Evolutionary conservation across 2,797 vertebrate genomes (phyloP).

Genomic region (Australoheros facetus): DNA sequence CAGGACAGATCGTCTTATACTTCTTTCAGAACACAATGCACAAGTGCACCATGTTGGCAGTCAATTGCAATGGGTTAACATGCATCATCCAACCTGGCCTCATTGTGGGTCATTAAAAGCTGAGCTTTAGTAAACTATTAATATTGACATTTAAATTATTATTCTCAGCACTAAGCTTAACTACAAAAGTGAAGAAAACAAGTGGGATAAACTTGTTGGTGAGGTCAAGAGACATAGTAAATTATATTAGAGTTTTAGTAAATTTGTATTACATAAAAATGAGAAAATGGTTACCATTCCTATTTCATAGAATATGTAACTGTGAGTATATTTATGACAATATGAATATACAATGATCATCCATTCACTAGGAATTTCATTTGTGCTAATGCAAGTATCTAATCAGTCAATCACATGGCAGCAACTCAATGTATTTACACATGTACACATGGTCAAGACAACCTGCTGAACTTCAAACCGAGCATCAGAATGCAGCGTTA

Average conservation of each 20-base stretch:
- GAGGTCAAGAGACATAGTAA: not conserved
- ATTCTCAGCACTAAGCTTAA: not conserved
- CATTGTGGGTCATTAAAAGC: not conserved
- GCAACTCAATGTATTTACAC: not conserved
- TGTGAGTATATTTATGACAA: not conserved
- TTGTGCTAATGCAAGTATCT: not conserved
- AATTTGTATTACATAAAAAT: too few relatives aligned
- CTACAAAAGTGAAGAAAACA: not conserved
- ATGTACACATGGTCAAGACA: not conserved
- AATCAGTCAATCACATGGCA: not conserved
- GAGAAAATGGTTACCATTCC: too few relatives aligned
- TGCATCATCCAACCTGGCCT: constrained; percentile 16
- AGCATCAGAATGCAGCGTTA: too few relatives aligned
- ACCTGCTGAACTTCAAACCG: too few relatives aligned
- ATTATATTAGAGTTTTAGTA: too few relatives aligned
- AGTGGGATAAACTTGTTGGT: too few relatives aligned
- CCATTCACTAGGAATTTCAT: not conserved
- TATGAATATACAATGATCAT: not conserved
- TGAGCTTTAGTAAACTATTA: not conserved
- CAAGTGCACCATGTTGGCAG: not conserved
- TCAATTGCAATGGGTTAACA: constrained; percentile 4
- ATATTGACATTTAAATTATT: not conserved
- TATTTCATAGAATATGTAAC: too few relatives aligned
- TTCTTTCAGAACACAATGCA: not conserved
- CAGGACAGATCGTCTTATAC: constrained; percentile 24